phyloP scores from a whole-genome alignment of 2,113 vertebrate species.

The Riparia riparia region DNA sequence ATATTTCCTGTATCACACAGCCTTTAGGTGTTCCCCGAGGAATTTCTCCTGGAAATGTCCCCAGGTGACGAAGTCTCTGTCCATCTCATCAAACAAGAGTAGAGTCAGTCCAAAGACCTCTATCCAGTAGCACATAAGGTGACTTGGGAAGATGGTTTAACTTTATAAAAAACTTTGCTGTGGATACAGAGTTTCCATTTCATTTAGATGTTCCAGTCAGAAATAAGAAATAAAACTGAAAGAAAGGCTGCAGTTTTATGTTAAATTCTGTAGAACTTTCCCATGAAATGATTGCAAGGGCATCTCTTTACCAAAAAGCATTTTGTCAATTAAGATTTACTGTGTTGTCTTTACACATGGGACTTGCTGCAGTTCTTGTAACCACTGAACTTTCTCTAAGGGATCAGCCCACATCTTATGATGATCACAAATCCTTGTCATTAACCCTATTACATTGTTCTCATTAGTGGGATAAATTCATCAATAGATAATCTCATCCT shows the following conservation, averaged over 20 bases:
- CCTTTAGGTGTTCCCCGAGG: not conserved
- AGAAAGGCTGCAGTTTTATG: not conserved
- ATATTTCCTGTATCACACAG: not conserved
- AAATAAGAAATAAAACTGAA: not conserved
- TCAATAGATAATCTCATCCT: constrained; percentile 8
- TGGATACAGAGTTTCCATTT: not conserved
- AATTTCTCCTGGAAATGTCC: not conserved
- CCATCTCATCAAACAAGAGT: not conserved
- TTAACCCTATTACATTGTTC: constrained; percentile 29
- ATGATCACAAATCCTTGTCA: constrained; percentile 16
- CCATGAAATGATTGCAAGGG: not conserved
- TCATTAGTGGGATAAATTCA: not conserved
- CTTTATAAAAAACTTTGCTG: not conserved
- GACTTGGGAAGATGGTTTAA: not conserved
- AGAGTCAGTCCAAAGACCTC: not conserved
- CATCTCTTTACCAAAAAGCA: not conserved
- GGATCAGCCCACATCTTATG: not conserved
- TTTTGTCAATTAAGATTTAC: not conserved
- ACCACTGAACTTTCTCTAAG: not conserved
- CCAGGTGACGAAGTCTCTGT: fast-evolving
- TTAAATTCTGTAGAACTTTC: not conserved
- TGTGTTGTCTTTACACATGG: not conserved
- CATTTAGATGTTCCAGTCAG: not conserved
- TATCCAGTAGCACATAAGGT: not conserved
- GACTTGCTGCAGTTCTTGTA: not conserved